These are phyloP conservation scores for Xyrichtys novacula DNA, from an alignment of 2,797 vertebrate species.

Conservation along the genomic window DNA sequence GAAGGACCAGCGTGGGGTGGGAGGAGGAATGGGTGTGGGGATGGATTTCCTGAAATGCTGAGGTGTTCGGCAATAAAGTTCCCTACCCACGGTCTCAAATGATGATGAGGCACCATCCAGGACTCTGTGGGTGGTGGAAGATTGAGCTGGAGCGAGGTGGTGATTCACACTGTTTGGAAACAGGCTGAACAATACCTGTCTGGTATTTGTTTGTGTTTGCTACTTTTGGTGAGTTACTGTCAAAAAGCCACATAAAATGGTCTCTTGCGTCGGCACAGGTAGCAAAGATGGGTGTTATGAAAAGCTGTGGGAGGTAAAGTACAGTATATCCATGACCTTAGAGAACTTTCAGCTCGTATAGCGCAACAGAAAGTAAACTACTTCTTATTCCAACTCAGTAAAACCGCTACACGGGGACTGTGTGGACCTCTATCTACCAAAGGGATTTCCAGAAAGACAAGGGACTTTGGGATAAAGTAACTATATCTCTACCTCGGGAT, in stretches of 20 bases:
- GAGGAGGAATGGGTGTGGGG: conserved; percentile 61
- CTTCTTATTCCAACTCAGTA: conserved; percentile 3
- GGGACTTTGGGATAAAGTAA: neutral
- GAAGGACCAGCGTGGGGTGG: conserved; percentile 45
- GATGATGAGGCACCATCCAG: conserved; percentile 78
- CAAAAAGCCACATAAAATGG: conserved; percentile 49
- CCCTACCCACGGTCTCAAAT: conserved; percentile 74
- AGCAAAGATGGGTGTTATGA: conserved; percentile 25
- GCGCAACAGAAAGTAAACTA: conserved; percentile 19
- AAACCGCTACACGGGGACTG: neutral
- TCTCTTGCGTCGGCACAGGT: conserved; percentile 33
- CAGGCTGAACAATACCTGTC: conserved; percentile 70
- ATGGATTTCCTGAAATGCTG: conserved; percentile 78
- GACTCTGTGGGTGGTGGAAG: conserved; percentile 73
- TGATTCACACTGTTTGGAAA: conserved; percentile 76
- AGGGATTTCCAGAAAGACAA: neutral
- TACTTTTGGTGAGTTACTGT: conserved; percentile 74
- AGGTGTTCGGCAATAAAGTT: conserved; percentile 82
- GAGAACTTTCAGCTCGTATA: conserved; percentile 18
- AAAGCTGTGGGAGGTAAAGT: conserved; percentile 27
- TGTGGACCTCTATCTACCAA: too few species aligned
- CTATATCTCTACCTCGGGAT: neutral
- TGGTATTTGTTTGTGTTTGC: conserved; percentile 67
- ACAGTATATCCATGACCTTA: conserved; percentile 30
- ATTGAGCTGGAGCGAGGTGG: conserved; percentile 70